phyloP scores from a whole-genome alignment of 2,888 invertebrate species.

The Drosophila barbarae region DNA sequence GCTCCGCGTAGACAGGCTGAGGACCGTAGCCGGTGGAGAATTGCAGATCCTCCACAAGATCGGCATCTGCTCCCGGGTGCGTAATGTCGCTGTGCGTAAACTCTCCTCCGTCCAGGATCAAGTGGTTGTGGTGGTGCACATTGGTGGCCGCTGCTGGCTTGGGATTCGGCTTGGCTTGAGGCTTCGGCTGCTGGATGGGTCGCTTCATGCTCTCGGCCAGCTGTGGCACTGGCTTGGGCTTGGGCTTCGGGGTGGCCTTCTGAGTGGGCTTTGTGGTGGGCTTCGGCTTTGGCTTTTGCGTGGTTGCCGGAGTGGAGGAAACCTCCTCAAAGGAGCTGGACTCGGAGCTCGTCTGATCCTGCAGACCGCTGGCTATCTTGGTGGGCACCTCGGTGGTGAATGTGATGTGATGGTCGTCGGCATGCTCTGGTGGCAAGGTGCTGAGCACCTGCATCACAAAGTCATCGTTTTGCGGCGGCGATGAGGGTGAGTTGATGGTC shows the following conservation, averaged over 20 bases:
- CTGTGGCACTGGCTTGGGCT: slow-evolving; percentile 24
- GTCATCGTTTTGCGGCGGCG: slow-evolving; percentile 72
- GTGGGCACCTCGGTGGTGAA: slow-evolving; percentile 77
- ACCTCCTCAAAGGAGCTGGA: slow-evolving; percentile 74
- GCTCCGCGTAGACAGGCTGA: slow-evolving; percentile 74
- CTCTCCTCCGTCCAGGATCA: slow-evolving; percentile 78
- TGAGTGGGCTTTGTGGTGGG: slow-evolving; percentile 39
- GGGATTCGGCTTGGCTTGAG: slow-evolving; percentile 36
- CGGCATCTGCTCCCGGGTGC: slow-evolving; percentile 84
- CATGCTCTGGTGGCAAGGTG: slow-evolving; percentile 62
- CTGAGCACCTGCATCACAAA: slow-evolving; percentile 77
- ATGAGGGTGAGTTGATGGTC: slow-evolving; percentile 75
- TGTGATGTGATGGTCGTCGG: slow-evolving; percentile 53
- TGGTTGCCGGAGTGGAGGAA: slow-evolving; percentile 40
- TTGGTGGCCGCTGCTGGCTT: slow-evolving; percentile 45
- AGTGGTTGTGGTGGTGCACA: slow-evolving; percentile 67
- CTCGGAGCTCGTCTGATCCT: slow-evolving; percentile 71
- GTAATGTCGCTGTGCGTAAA: slow-evolving; percentile 82
- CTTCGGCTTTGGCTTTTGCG: slow-evolving; percentile 49
- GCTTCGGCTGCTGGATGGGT: slow-evolving; percentile 25
- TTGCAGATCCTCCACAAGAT: slow-evolving; percentile 82
- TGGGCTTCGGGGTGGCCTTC: slow-evolving; percentile 45
- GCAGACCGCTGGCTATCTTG: slow-evolving; percentile 69
- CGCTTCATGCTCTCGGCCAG: slow-evolving; percentile 36
- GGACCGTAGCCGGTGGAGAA: slow-evolving; percentile 81